Conservation (phyloP, 2,797 vertebrate genomes). For the Bradypodion ventrale region DNA sequence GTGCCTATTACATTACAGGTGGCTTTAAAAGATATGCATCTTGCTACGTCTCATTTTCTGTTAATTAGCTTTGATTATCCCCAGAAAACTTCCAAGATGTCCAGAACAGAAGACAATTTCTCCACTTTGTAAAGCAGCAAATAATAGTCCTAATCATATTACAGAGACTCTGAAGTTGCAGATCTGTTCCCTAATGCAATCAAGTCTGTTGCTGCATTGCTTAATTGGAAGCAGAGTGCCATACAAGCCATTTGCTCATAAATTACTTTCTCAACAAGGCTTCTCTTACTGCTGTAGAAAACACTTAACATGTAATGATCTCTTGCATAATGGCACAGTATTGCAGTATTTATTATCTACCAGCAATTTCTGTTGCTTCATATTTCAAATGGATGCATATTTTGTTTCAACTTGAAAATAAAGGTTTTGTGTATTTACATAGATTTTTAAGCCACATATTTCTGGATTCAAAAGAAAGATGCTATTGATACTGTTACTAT, state of each 20-base stretch:
- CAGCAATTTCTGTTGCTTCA: background rate
- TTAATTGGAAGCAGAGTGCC: slow-evolving; percentile 13
- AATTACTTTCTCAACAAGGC: slow-evolving; percentile 22
- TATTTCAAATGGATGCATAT: background rate
- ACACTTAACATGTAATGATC: slow-evolving; percentile 16
- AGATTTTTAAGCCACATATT: background rate
- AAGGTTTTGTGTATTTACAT: background rate
- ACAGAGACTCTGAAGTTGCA: background rate
- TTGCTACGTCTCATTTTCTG: background rate
- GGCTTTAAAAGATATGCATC: background rate
- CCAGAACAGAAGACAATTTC: background rate
- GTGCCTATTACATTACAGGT: background rate
- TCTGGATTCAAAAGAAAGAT: background rate
- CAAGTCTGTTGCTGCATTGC: background rate
- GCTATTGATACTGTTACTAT: background rate
- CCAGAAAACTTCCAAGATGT: background rate
- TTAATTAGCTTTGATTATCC: slow-evolving; percentile 9
- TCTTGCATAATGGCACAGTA: background rate
- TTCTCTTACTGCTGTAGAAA: background rate
- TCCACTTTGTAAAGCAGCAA: background rate
- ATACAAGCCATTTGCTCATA: slow-evolving; percentile 6
- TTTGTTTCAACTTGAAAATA: background rate
- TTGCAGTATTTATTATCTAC: background rate
- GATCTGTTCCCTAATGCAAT: slow-evolving; percentile 9
- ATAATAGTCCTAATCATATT: background rate